A percentile compares a stretch with the other conserved stretches of the same genome.
Evolutionary conservation across 1,140 invertebrate genomes (phyloP).

Genomic region (Trachymyrmex septentrionalis): DNA sequence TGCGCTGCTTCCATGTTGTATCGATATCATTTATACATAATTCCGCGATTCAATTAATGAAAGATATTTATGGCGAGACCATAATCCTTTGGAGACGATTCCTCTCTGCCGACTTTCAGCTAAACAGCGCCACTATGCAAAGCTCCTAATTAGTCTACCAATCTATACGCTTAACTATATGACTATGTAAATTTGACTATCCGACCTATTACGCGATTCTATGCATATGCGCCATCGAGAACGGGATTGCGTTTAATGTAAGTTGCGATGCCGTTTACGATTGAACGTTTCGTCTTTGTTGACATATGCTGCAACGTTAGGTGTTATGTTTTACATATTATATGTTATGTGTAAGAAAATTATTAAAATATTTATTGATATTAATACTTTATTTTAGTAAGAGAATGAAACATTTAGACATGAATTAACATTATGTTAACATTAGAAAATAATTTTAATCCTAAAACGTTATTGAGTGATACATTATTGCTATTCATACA

Average conservation of each 20-base stretch:
- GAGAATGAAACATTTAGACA: background rate
- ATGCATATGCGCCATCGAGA: constrained; percentile 48
- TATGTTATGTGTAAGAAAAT: background rate
- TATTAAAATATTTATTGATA: constrained; percentile 11
- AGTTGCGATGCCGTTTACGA: constrained; percentile 23
- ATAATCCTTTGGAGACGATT: constrained; percentile 48
- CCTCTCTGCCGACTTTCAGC: constrained; percentile 28
- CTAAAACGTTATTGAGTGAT: too few species aligned
- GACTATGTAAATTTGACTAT: constrained; percentile 50
- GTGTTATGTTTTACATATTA: background rate
- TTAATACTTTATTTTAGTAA: background rate
- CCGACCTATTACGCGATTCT: constrained; percentile 52
- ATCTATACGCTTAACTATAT: constrained; percentile 43
- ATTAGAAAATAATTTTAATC: background rate
- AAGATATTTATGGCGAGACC: constrained; percentile 6
- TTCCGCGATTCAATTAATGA: constrained; percentile 29
- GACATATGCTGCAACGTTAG: background rate
- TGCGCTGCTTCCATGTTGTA: background rate
- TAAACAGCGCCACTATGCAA: constrained; percentile 43
- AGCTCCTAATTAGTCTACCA: constrained; percentile 52
- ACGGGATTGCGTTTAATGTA: constrained; percentile 31
- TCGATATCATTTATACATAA: background rate
- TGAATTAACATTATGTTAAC: background rate
- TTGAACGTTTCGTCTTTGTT: constrained; percentile 3
- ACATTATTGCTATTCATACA: too few species aligned